Base-by-base conservation (phyloP, 2,888 invertebrate species). In the Anarsia innoxiella region DNA sequence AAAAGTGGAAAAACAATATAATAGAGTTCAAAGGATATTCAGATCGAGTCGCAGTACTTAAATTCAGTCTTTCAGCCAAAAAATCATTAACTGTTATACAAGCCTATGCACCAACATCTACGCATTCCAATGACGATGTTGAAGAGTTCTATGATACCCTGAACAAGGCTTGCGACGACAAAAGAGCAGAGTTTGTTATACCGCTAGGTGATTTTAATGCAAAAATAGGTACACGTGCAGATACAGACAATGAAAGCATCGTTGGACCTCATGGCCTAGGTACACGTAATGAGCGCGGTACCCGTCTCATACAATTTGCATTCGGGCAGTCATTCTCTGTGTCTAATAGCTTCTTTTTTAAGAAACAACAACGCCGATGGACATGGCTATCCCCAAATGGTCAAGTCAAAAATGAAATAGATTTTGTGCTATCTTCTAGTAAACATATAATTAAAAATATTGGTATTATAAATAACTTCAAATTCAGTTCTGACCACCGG, bases 141-240 rank as follows among this genome's bases (percentile, higher is more conserved):
- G 33, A 33, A 25, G 25, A 25, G 1, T 33, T 25, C 12, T 33
- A 33, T 10, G 31, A 31, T 12, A n/a, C 10, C 9, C 16, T 31
- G 6, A 19, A 23, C 12, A 31, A 23, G 9, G 19, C 33, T n/a
- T 25, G 25, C 5, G 33, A 23, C 26, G 35, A 27, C 15, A 35
- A 27, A 15, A 25, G 27, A 35, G 12, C 10, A n/a, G n/a, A n/a
- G n/a, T n/a, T n/a, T 6, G 28, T 35, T 16, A 11, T 26, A 10
- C 19, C 3, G 19, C n/a, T n/a, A n/a, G 35, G 26, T 10, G 33
- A 34, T 14, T 34, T 34, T 14, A 25, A 34, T 32, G 32, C 33
- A 1, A 26, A 35, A 16, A 15, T 26, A 1, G 26, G 26, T 6
- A 16, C 3, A 5, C 27, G 16, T 3, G 15, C 15, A 16, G 3